Percentiles rank a stretch among this genome's conserved stretches.
phyloP scores from a whole-genome alignment of 2,113 vertebrate species.

The Sterna hirundo region DNA sequence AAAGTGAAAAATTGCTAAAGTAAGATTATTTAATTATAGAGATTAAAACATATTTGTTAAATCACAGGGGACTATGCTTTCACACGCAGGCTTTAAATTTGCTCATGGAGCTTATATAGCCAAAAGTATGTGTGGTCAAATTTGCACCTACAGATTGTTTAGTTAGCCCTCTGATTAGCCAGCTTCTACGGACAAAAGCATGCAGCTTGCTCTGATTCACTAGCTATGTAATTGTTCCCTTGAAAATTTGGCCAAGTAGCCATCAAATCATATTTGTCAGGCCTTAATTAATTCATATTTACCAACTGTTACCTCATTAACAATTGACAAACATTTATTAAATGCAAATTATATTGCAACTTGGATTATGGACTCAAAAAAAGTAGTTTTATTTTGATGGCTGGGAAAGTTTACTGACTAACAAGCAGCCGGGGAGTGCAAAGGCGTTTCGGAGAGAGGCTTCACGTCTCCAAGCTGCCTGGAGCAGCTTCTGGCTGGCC shows the following conservation, averaged over 20 bases:
- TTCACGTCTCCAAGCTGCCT: background rate
- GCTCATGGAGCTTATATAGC: background rate
- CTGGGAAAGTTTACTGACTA: background rate
- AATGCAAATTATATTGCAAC: background rate
- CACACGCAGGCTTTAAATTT: background rate
- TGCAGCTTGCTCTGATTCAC: background rate
- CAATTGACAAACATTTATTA: slow-evolving; percentile 32
- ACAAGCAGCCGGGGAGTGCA: background rate
- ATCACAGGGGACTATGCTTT: background rate
- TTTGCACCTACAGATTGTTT: background rate
- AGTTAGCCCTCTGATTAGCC: background rate
- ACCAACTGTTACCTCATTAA: slow-evolving; percentile 37
- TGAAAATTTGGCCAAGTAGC: slow-evolving; percentile 19
- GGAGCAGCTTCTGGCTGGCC: background rate
- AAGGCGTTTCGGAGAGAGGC: background rate
- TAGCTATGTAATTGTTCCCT: background rate
- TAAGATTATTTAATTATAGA: background rate
- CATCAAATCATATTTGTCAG: slow-evolving; percentile 31
- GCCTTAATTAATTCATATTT: slow-evolving; percentile 47
- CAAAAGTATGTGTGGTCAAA: background rate
- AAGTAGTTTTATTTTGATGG: background rate
- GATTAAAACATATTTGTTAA: background rate
- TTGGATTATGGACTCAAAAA: background rate
- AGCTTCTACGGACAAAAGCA: background rate
- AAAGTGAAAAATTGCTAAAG: background rate